Conservation (phyloP, 2,888 invertebrate genomes). For the Heliothis peltigera region DNA sequence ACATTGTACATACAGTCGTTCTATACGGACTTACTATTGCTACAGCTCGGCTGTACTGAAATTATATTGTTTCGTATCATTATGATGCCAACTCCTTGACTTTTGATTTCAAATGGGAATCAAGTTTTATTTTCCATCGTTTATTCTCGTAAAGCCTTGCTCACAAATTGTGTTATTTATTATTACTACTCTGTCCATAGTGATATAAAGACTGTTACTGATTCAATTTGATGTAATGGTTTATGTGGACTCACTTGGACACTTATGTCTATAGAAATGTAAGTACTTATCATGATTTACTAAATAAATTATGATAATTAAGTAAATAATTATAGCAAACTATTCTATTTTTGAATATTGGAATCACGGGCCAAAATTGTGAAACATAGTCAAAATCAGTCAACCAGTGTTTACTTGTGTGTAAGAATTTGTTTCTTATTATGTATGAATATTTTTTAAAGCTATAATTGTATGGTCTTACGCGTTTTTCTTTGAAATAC, state of each 20-base stretch:
- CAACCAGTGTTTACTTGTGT: constrained; percentile 73
- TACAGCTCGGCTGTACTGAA: constrained; percentile 55
- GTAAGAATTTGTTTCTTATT: constrained; percentile 60
- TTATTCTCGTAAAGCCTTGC: constrained; percentile 76
- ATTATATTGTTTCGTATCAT: constrained; percentile 61
- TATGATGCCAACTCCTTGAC: constrained; percentile 76
- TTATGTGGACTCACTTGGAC: constrained; percentile 64
- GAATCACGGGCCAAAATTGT: constrained; percentile 87
- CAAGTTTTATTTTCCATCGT: constrained; percentile 65
- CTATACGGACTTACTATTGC: constrained; percentile 34
- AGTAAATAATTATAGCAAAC: constrained; percentile 63
- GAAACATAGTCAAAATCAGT: constrained; percentile 86
- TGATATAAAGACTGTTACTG: constrained; percentile 73
- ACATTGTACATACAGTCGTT: constrained; percentile 59
- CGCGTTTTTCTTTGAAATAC: constrained; percentile 62
- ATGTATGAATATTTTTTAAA: constrained; percentile 61
- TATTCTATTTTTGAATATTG: constrained; percentile 77
- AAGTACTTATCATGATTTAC: constrained; percentile 77
- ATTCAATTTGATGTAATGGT: constrained; percentile 67
- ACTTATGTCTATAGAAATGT: constrained; percentile 64
- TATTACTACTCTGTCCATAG: constrained; percentile 73
- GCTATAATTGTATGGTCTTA: constrained; percentile 56
- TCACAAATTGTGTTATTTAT: constrained; percentile 84
- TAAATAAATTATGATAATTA: constrained; percentile 67
- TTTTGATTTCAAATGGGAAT: constrained; percentile 67